phyloP scores from a whole-genome alignment of 2,797 vertebrate species.

The Thripadectes ignobilis region DNA sequence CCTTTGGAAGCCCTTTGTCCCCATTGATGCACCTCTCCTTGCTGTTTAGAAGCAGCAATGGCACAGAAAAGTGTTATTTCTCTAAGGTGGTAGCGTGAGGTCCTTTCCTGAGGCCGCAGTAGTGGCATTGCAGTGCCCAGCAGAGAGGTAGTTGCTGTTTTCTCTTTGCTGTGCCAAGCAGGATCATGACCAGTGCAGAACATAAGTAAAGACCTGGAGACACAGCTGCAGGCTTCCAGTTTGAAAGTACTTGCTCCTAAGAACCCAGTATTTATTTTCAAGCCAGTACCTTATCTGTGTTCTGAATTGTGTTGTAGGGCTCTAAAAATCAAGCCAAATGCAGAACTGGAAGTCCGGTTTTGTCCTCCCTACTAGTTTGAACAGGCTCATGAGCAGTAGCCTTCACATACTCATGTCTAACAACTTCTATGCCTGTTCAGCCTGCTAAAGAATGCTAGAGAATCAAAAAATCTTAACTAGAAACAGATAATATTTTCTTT shows the following conservation, averaged over 20 bases:
- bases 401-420: fast-evolving
- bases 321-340: neutral
- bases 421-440: neutral
- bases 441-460: neutral
- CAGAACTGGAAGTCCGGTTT: neutral
- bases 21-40: neutral
- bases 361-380: neutral
- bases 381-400: neutral
- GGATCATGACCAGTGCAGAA: neutral
- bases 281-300: neutral
- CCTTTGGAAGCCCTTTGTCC: neutral
- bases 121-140: neutral
- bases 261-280: neutral
- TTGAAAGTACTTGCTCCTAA: neutral
- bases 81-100: neutral
- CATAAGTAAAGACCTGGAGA: neutral
- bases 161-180: neutral
- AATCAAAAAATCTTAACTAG: neutral
- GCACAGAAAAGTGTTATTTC: neutral
- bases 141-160: neutral
- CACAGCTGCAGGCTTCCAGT: neutral
- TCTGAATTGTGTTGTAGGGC: neutral
- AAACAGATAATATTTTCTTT: neutral
- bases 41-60: neutral
- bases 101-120: neutral